A percentile compares a stretch with the other conserved stretches of the same genome.
These are phyloP conservation scores for Ceratotherium simum DNA, from an alignment of 2,113 vertebrate species.

Conservation along the genomic window DNA sequence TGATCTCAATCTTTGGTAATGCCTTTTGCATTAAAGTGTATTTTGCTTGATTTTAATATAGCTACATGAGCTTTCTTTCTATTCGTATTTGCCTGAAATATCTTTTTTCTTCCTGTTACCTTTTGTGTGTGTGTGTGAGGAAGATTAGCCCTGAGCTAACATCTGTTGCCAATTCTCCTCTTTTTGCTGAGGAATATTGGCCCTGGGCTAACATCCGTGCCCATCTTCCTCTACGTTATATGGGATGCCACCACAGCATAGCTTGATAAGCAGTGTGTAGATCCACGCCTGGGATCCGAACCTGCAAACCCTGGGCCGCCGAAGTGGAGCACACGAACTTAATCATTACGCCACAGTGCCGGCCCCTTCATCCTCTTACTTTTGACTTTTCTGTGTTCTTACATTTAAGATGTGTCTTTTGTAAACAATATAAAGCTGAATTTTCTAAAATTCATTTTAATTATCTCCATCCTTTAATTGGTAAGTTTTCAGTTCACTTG, in stretches of 20 bases:
- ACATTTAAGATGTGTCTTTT: background rate
- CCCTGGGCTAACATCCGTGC: no score
- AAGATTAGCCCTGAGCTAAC: no score
- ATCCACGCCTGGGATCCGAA: no score
- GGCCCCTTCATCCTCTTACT: background rate
- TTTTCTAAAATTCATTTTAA: background rate
- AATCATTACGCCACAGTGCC: no score
- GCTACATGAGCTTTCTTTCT: background rate
- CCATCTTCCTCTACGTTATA: no score
- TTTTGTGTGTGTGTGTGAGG: background rate
- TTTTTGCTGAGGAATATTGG: no score
- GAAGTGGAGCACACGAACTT: no score
- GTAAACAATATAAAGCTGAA: background rate
- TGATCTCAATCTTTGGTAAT: background rate
- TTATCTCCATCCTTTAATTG: background rate
- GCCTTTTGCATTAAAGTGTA: background rate
- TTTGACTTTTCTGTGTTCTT: background rate
- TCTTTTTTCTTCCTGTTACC: background rate
- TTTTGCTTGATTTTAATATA: background rate
- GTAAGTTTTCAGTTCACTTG: background rate
- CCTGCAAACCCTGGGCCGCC: no score
- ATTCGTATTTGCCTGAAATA: background rate
- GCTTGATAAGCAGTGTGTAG: no score
- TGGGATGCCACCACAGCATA: no score
- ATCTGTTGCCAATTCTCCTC: no score